Evolutionary conservation across 2,797 vertebrate genomes (phyloP), one percentile per base, ranked within the genome.

Genomic region (Fistularia commersonii): DNA sequence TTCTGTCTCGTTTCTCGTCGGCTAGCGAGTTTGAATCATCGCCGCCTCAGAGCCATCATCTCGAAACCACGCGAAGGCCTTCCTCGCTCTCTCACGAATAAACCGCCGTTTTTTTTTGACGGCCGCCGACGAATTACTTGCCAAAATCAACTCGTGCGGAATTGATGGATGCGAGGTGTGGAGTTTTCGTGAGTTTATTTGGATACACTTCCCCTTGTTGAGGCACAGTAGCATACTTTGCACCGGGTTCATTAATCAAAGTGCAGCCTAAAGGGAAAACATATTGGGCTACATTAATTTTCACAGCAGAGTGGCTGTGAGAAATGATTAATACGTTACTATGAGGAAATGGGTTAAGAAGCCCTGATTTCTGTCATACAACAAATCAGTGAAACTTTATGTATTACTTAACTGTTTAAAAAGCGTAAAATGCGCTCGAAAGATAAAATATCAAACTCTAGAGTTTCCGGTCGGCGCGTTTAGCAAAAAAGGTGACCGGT

Each of bases 191-290:
- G 69, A 70, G 53, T 73, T 86, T 69, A 58, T 59, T 46, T 61
- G 63, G 60, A 63, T 60, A 61, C 54, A n/a, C n/a, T 76, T 76
- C 74, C 71, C 60, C 57, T 44, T 11, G 43, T 61, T 5, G 62
- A 72, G 54, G 68, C 52, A 9, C 48, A 48, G 54, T 23, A 51
- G 73, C 60, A 37, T 38, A 7, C 64, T 66, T 46, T 15, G 61
- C 76, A 65, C 41, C 32, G 8, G 73, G 62, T 75, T 87, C 83
- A 85, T 88, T 87, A 83, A 87, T 88, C 86, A 84, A 78, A 77
- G 69, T 6, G 65, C 70, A 64, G 77, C 82, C 76, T 69, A 70
- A 74, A 77, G 86, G 81, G 76, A 78, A 84, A 85, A 83, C 81
- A 76, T 60, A 79, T 60, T 66, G 50, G 69, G 77, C 76, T 72